Percentiles rank a stretch among this genome's conserved stretches.
Evolutionary conservation across 2,888 invertebrate genomes (phyloP).

Genomic region (Pecten maximus): DNA sequence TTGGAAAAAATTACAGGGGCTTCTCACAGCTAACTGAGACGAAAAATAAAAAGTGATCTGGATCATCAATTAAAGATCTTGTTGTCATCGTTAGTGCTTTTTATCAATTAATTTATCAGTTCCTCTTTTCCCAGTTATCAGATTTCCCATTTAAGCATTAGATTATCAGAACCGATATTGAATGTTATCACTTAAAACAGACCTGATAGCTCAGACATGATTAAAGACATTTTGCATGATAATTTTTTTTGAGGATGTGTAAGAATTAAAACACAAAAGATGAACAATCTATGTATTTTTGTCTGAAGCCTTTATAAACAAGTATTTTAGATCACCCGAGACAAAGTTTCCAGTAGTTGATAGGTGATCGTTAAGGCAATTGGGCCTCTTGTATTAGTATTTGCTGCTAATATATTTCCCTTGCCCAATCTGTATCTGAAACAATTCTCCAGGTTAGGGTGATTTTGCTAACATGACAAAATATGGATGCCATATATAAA

Average conservation of each 20-base stretch:
- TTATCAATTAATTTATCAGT: conserved; percentile 22
- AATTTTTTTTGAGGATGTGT: neutral
- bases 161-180: neutral
- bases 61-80: conserved; percentile 2
- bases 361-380: too few species aligned
- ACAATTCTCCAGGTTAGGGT: too few species aligned
- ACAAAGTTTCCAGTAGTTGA: too few species aligned
- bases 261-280: neutral
- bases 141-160: neutral
- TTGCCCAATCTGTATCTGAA: too few species aligned
- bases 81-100: neutral
- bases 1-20: neutral
- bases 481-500: too few species aligned
- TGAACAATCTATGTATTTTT: neutral
- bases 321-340: too few species aligned
- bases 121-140: neutral
- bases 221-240: neutral
- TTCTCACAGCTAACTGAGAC: neutral
- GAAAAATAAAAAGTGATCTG: neutral
- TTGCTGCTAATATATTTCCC: too few species aligned
- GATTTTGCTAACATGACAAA: too few species aligned
- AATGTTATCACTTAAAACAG: neutral
- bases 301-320: neutral
- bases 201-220: neutral
- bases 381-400: too few species aligned